A percentile compares a stretch with the other conserved stretches of the same genome.
Evolutionary conservation across 2,113 vertebrate genomes (phyloP).

Genomic region (Macrotus californicus): DNA sequence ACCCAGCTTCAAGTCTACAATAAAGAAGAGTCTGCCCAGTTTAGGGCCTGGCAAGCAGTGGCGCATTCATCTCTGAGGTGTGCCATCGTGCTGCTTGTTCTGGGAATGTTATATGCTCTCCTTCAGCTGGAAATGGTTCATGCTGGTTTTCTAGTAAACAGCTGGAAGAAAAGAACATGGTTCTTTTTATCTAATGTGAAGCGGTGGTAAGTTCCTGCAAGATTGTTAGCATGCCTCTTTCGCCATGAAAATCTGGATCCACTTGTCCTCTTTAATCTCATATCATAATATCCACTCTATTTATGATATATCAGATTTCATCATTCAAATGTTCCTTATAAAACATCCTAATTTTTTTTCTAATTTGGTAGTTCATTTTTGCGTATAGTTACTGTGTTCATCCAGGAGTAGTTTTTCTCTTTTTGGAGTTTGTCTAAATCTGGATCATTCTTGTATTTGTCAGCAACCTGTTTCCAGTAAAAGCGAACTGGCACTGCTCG

Average conservation of each 20-base stretch:
- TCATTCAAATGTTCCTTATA: neutral
- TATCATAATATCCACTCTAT: neutral
- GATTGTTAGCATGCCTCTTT: constrained; percentile 89
- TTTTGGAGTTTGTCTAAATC: constrained; percentile 84
- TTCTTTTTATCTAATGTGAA: constrained; percentile 90
- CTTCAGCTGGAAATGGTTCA: constrained; percentile 86
- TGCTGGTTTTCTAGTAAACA: constrained; percentile 87
- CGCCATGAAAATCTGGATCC: constrained; percentile 79
- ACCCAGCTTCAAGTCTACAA: neutral
- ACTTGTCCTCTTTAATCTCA: neutral
- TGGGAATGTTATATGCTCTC: constrained; percentile 75
- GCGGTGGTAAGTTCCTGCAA: constrained; percentile 88
- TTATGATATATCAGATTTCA: neutral
- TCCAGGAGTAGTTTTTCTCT: constrained; percentile 87
- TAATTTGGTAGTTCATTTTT: constrained; percentile 88
- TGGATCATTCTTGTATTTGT: constrained; percentile 86
- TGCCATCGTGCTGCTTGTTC: constrained; percentile 24
- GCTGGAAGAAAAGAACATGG: constrained; percentile 67
- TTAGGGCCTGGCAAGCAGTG: neutral
- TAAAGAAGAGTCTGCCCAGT: neutral
- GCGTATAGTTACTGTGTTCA: constrained; percentile 85
- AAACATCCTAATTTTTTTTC: constrained; percentile 83
- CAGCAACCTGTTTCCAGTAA: constrained; percentile 84
- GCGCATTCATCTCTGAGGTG: neutral
- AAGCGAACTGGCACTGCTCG: constrained; percentile 75